Conservation (phyloP, 1,140 invertebrate genomes). For the Zaprionus nigranus region DNA sequence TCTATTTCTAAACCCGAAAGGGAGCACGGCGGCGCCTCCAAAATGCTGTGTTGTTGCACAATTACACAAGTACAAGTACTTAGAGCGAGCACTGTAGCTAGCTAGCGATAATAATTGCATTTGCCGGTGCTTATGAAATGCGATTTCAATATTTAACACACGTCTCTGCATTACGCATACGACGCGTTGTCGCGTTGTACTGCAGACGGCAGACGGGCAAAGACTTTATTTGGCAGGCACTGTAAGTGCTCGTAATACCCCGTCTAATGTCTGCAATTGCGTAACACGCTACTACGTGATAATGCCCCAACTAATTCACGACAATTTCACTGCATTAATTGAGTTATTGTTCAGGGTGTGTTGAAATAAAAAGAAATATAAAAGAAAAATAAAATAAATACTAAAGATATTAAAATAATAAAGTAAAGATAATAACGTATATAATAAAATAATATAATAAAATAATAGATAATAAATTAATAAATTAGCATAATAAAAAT, state of each 20-base stretch:
- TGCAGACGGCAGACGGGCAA: background rate
- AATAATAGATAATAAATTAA: background rate
- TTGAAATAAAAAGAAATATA: background rate
- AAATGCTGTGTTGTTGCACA: constrained; percentile 9
- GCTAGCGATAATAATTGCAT: constrained; percentile 62
- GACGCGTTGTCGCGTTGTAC: constrained; percentile 20
- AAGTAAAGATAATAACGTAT: background rate
- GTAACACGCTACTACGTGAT: constrained; percentile 9
- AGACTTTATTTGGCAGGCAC: constrained; percentile 29
- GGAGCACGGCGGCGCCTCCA: background rate
- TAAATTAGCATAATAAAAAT: background rate
- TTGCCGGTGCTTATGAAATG: constrained; percentile 66
- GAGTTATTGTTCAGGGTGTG: background rate
- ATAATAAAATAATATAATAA: background rate
- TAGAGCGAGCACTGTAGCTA: constrained; percentile 38
- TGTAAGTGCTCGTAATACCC: constrained; percentile 9
- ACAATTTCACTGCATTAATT: constrained; percentile 28
- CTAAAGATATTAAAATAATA: background rate
- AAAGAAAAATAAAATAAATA: background rate
- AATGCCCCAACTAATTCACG: constrained; percentile 5
- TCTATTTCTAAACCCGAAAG: constrained; percentile 63
- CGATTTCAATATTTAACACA: constrained; percentile 65
- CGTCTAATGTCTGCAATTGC: constrained; percentile 25
- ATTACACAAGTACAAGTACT: constrained; percentile 23
- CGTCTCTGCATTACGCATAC: constrained; percentile 74